Percentiles rank a stretch among this genome's conserved stretches.
Evolutionary conservation across 2,113 vertebrate species (phyloP).

Genomic region (Lichenostomus cassidix): DNA sequence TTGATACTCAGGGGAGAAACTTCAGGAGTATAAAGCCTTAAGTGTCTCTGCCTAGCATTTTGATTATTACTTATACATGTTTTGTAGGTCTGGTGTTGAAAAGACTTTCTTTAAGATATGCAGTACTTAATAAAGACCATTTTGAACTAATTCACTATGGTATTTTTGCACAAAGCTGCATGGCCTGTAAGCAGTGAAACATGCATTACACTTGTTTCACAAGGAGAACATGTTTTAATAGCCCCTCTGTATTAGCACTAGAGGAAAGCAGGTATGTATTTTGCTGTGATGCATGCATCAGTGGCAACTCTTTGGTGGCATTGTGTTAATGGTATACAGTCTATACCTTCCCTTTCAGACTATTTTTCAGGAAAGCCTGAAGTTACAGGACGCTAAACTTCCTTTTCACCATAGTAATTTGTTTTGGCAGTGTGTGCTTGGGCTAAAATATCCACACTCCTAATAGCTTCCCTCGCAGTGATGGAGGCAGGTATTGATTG

Average conservation of each 20-base stretch:
- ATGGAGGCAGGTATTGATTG: background rate
- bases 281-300: background rate
- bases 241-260: background rate
- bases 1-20: slow-evolving; percentile 13
- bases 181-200: background rate
- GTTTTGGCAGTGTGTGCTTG: background rate
- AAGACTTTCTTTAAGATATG: background rate
- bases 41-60: background rate
- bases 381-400: background rate
- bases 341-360: background rate
- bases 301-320: background rate
- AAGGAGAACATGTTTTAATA: background rate
- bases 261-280: background rate
- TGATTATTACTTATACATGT: background rate
- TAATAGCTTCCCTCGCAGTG: background rate
- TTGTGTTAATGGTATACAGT: background rate
- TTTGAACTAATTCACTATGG: background rate
- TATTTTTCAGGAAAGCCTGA: background rate
- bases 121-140: background rate
- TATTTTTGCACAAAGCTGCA: background rate
- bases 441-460: background rate
- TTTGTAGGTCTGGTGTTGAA: background rate
- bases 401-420: background rate
- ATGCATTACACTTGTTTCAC: background rate
- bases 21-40: background rate